phyloP scores from a whole-genome alignment of 2,888 invertebrate genomes.

The Adelphocoris suturalis region DNA sequence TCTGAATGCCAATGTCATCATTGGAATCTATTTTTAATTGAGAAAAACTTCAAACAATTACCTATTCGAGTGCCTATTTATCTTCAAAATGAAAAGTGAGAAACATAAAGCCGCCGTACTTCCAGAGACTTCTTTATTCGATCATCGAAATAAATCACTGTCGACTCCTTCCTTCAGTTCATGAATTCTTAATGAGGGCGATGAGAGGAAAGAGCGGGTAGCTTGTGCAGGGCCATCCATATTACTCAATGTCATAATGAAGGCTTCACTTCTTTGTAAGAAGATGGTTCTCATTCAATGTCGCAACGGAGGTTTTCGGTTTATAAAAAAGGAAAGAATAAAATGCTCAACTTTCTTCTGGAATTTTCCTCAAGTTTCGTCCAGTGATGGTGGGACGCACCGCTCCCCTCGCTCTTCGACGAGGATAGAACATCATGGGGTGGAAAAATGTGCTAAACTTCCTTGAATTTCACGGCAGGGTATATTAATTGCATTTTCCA shows the following conservation, averaged over 20 bases:
- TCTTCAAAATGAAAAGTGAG: conserved; percentile 11
- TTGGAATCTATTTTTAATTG: too few species aligned
- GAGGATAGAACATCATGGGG: not conserved
- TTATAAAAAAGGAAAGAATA: not conserved
- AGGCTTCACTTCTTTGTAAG: conserved; percentile 52
- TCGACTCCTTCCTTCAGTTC: conserved; percentile 53
- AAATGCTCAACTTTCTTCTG: conserved; percentile 38
- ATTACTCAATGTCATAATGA: conserved; percentile 70
- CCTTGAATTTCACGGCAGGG: not conserved
- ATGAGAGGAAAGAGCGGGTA: conserved; percentile 19
- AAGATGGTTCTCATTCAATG: conserved; percentile 56
- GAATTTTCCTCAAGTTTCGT: conserved; percentile 9
- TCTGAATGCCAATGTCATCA: too few species aligned
- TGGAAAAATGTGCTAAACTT: not conserved
- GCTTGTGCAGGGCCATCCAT: conserved; percentile 52
- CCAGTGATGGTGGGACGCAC: not conserved
- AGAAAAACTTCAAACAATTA: too few species aligned
- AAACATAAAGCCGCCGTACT: conserved; percentile 49
- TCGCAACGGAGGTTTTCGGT: not conserved
- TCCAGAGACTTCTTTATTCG: conserved; percentile 14
- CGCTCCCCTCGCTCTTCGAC: too few species aligned
- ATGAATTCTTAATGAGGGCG: conserved; percentile 61
- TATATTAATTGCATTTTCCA: conserved; percentile 51
- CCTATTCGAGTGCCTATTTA: not conserved
- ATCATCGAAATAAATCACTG: conserved; percentile 65